Base-by-base conservation (phyloP, 2,113 vertebrate species). In the Bujurquina vittata region DNA sequence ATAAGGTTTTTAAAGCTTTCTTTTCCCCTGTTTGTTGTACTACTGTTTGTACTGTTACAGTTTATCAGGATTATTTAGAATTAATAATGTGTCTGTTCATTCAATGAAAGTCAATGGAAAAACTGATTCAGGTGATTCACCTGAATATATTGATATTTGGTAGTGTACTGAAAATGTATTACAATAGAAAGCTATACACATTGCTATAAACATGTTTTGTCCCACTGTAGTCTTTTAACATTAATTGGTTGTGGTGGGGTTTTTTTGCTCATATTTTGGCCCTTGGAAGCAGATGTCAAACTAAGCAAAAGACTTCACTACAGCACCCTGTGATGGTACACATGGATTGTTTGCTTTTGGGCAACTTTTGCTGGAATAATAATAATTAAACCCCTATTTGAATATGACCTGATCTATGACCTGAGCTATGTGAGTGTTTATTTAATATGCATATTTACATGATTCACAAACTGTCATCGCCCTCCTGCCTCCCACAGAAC, bases 381-480 rank as follows among this genome's bases (percentile, higher is more conserved):
- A 10, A 55, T 22, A 55, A 54, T 54, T 54, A n/a, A 8, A n/a
- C 54, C 54, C 20, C 54, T 22, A 61, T 83, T 23, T 75, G 6
- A 56, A 37, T 63, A 23, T 37, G 80, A 83, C 61, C 56, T 0
- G 35, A 37, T 37, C 9, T 37, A 37, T 37, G 35, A 52, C 31
- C 20, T 76, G n/a, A 9, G 62, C 31, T 60, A 40, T 54, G 31
- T 61, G n/a, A 61, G 77, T 76, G 37, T 26, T 54, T 80, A 76
- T 58, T 55, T 31, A 60, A 74, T 29, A 26, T 61, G 23, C 43
- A 49, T 84, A 52, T 84, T 61, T 69, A 14, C 40, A 69, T 7
- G 43, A 5, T 52, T 75, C 43, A 69, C 15, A 29, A 35, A 37
- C 40, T 74, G 65, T 58, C 78, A 31, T 59, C 56, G 35, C 43